phyloP scores from a whole-genome alignment of 2,797 vertebrate genomes.

The Nannoperca obscura region DNA sequence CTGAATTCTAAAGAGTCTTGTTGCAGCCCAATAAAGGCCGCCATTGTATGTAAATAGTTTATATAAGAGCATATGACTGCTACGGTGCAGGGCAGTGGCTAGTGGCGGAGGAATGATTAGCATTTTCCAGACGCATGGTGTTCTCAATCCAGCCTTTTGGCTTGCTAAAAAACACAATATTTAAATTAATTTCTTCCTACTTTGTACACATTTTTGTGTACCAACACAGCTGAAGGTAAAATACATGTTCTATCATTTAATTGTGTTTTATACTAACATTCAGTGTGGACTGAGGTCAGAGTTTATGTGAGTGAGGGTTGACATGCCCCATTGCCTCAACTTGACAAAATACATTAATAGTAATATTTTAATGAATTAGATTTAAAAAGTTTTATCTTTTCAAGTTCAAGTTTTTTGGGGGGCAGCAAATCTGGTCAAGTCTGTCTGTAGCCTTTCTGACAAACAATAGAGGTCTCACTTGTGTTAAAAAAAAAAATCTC shows the following conservation, averaged over 20 bases:
- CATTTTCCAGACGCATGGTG: constrained; percentile 85
- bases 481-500: constrained; percentile 31
- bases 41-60: constrained; percentile 97
- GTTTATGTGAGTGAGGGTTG: constrained; percentile 33
- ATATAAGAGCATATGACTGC: constrained; percentile 98
- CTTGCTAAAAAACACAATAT: constrained; percentile 71
- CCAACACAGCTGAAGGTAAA: constrained; percentile 89
- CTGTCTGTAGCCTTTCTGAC: constrained; percentile 8
- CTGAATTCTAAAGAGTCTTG: constrained; percentile 98
- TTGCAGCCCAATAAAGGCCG: constrained; percentile 90
- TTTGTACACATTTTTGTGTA: constrained; percentile 87
- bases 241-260: constrained; percentile 50
- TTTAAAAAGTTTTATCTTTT: constrained; percentile 8
- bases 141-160: constrained; percentile 78
- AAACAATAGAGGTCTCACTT: constrained; percentile 57
- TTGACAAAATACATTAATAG: constrained; percentile 4
- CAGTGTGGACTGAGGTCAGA: constrained; percentile 22
- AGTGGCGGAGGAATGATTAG: constrained; percentile 87
- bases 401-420: background rate
- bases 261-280: constrained; percentile 65
- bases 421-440: constrained; percentile 8
- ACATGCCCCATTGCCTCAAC: constrained; percentile 19
- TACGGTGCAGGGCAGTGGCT: constrained; percentile 91
- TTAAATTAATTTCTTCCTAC: constrained; percentile 70
- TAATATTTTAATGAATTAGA: constrained; percentile 34